Conservation (phyloP, 2,888 invertebrate genomes). For the Drosophila lutescens region DNA sequence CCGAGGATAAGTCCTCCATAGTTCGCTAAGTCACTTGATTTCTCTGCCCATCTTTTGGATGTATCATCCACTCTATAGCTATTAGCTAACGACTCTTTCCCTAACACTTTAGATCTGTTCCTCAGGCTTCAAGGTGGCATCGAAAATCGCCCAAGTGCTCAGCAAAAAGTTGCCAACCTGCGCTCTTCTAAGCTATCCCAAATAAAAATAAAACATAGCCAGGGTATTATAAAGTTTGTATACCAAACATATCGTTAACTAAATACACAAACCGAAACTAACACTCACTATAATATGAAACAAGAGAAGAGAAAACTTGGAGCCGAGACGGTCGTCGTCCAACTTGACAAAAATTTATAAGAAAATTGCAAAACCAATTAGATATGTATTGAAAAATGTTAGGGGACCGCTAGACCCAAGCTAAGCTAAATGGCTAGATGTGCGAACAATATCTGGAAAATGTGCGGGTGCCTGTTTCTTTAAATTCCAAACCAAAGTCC, state of each 20-base stretch:
- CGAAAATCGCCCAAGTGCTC: conserved; percentile 54
- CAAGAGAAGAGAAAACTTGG: conserved; percentile 28
- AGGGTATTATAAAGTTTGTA: conserved; percentile 79
- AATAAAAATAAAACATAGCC: conserved; percentile 49
- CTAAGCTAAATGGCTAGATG: conserved; percentile 17
- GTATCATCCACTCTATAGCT: conserved; percentile 16
- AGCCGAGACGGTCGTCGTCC: conserved; percentile 10
- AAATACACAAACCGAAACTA: conserved; percentile 59
- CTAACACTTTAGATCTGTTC: conserved; percentile 27
- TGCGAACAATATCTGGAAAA: conserved; percentile 30
- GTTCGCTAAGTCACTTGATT: conserved; percentile 8
- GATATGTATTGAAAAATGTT: conserved; percentile 57
- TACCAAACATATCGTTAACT: conserved; percentile 81
- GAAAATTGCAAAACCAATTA: conserved; percentile 48
- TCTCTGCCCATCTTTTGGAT: background rate
- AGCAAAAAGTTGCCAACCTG: conserved; percentile 47
- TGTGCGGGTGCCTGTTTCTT: conserved; percentile 14
- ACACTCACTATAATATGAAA: conserved; percentile 49
- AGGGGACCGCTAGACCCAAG: conserved; percentile 32
- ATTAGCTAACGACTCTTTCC: conserved; percentile 14
- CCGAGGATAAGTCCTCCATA: conserved; percentile 25
- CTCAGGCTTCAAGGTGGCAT: conserved; percentile 36
- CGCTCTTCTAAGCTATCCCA: conserved; percentile 57
- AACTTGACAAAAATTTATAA: conserved; percentile 21
- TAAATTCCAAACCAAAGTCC: conserved; percentile 22